Conservation (phyloP, 2,797 vertebrate species). For the Phalloptychus januarius region DNA sequence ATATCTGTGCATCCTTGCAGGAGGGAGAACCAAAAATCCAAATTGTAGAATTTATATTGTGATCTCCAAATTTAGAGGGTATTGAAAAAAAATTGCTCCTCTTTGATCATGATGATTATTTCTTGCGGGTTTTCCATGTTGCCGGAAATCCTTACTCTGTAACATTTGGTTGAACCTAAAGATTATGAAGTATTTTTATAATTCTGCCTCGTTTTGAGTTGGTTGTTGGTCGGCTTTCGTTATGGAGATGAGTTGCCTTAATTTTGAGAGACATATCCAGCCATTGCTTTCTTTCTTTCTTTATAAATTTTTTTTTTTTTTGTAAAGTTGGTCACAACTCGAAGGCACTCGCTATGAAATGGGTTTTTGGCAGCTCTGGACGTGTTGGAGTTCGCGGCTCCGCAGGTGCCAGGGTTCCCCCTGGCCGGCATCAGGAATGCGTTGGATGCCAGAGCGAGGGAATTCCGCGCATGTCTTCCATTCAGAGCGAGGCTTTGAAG, state of each 20-base stretch:
- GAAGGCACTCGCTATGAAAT: background rate
- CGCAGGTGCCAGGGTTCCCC: constrained; percentile 46
- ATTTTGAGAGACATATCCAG: too few species aligned
- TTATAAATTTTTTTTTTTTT: background rate
- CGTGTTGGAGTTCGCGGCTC: background rate
- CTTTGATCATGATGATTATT: background rate
- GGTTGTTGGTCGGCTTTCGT: background rate
- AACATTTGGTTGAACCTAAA: background rate
- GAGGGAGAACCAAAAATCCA: background rate
- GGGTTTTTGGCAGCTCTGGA: background rate
- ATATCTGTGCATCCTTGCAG: background rate
- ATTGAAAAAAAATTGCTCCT: background rate
- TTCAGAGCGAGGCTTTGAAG: constrained; percentile 65
- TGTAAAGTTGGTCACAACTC: too few species aligned
- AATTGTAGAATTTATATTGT: background rate
- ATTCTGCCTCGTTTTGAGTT: background rate
- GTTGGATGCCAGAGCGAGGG: constrained; percentile 53
- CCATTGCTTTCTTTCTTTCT: too few species aligned
- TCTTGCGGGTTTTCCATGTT: background rate
- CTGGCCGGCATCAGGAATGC: constrained; percentile 53
- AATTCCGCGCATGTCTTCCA: constrained; percentile 66
- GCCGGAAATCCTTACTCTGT: background rate
- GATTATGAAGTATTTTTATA: background rate
- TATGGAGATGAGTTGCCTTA: too few species aligned
- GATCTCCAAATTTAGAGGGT: background rate